Conservation (phyloP, 2,888 invertebrate genomes). For the Sthenelais limicola region DNA sequence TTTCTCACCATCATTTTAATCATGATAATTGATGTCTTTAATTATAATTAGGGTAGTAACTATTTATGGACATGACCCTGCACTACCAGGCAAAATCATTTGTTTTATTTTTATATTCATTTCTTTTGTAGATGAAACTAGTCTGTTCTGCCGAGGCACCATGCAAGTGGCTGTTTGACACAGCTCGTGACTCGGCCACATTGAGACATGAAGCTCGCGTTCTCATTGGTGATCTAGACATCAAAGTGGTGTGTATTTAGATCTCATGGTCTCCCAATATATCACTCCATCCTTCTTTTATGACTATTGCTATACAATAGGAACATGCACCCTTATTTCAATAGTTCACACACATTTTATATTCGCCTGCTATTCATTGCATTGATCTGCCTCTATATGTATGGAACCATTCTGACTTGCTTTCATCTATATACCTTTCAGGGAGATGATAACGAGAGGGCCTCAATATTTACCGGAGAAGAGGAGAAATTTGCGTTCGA, state of each 20-base stretch:
- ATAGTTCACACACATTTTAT: too few species aligned
- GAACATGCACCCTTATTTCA: too few species aligned
- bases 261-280: too few species aligned
- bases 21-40: not conserved
- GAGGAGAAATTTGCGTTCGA: constrained; percentile 98
- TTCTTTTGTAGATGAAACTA: constrained; percentile 77
- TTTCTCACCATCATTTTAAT: not conserved
- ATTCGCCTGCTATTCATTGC: too few species aligned
- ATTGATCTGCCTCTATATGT: too few species aligned
- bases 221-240: constrained; percentile 95
- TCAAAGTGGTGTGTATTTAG: constrained; percentile 75
- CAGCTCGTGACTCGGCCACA: constrained; percentile 60
- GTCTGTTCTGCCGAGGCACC: constrained; percentile 88
- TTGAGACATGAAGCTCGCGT: constrained; percentile 85
- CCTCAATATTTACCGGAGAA: constrained; percentile 95
- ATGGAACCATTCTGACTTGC: not conserved
- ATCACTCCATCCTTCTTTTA: too few species aligned
- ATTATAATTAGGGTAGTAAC: not conserved
- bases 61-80: not conserved
- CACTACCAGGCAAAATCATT: not conserved
- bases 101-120: too few species aligned
- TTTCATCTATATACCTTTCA: constrained; percentile 34
- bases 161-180: constrained; percentile 82
- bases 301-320: too few species aligned
- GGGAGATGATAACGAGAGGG: constrained; percentile 78